Conservation (phyloP, 2,888 invertebrate species). For the Ischnura elegans region DNA sequence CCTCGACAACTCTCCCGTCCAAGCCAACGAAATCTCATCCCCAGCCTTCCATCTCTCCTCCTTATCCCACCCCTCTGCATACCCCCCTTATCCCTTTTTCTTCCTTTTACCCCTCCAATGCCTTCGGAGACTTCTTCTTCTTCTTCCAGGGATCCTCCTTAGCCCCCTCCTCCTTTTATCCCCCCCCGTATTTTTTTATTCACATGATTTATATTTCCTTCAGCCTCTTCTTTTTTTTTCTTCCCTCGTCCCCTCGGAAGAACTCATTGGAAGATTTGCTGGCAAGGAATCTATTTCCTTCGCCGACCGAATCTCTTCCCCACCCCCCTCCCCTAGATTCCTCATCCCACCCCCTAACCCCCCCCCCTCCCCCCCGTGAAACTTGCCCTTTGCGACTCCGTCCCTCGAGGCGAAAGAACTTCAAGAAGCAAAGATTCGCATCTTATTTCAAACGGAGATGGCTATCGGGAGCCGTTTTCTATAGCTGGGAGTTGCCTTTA, state of each 20-base stretch:
- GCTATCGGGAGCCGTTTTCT: too few relatives aligned
- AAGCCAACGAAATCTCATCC: background rate
- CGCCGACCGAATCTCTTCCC: background rate
- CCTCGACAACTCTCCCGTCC: background rate
- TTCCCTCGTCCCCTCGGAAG: background rate
- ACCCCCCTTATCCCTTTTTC: background rate
- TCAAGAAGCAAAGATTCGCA: background rate
- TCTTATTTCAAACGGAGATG: background rate
- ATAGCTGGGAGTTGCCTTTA: too few relatives aligned
- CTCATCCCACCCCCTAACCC: background rate
- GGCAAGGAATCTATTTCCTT: conserved; percentile 27
- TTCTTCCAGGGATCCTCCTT: too few relatives aligned
- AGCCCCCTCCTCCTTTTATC: background rate
- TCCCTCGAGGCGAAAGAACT: background rate
- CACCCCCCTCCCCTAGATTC: background rate
- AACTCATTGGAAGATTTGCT: conserved; percentile 33
- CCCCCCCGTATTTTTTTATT: background rate
- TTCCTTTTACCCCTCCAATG: background rate
- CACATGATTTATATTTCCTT: conserved; percentile 15
- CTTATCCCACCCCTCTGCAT: background rate
- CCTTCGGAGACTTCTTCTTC: background rate
- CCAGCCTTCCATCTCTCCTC: background rate
- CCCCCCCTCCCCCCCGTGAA: background rate
- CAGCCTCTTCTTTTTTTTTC: background rate
- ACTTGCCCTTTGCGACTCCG: background rate